phyloP scores from a whole-genome alignment of 1,140 invertebrate genomes.

The Micrasema longulum region DNA sequence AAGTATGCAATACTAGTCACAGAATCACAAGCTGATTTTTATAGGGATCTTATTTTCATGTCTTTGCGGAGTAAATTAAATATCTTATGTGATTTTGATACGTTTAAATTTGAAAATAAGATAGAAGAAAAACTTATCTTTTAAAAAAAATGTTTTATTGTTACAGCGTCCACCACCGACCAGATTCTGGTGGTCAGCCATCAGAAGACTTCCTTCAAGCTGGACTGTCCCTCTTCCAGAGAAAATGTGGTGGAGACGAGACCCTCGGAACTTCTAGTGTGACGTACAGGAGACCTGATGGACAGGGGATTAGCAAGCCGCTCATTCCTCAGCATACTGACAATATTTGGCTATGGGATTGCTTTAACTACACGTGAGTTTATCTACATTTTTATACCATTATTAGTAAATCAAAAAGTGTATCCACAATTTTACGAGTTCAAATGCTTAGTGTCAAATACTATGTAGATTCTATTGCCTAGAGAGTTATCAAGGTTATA shows the following conservation, averaged over 20 bases:
- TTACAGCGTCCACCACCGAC: conserved; percentile 35
- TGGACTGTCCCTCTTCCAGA: conserved; percentile 69
- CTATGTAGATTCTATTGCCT: too few species aligned
- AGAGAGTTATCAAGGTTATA: too few species aligned
- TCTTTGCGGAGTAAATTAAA: too few species aligned
- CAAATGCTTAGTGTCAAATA: background rate
- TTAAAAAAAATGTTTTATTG: too few species aligned
- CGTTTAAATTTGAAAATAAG: too few species aligned
- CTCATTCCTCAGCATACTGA: conserved; percentile 68
- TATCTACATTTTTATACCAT: background rate
- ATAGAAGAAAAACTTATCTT: too few species aligned
- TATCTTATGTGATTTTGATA: too few species aligned
- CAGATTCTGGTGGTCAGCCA: conserved; percentile 30
- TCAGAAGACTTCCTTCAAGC: conserved; percentile 70
- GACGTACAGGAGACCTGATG: conserved; percentile 64
- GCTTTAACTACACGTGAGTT: conserved; percentile 75
- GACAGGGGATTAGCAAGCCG: conserved; percentile 59
- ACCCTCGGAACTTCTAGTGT: conserved; percentile 63
- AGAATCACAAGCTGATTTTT: too few species aligned
- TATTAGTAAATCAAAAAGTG: background rate
- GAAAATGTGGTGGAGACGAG: conserved; percentile 58
- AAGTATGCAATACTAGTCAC: too few species aligned
- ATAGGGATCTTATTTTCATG: too few species aligned
- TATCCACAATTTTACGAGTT: background rate
- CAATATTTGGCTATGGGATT: conserved; percentile 74